A percentile compares a stretch with the other conserved stretches of the same genome.
phyloP scores from a whole-genome alignment of 1,140 invertebrate species.

The Drosophila sp. region DNA sequence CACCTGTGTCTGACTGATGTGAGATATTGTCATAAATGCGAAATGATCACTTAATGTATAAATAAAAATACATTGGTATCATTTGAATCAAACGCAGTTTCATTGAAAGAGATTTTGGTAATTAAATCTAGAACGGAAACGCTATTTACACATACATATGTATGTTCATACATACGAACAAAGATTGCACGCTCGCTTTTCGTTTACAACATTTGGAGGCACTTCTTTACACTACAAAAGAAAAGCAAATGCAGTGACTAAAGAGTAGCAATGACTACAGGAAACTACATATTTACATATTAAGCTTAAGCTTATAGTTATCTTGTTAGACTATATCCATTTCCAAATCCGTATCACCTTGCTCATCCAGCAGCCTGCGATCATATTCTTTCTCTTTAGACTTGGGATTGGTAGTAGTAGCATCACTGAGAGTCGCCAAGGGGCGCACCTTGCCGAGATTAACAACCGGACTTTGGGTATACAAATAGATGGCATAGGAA shows the following conservation, averaged over 20 bases:
- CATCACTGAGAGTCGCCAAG: slow-evolving; percentile 53
- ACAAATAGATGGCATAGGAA: slow-evolving; percentile 92
- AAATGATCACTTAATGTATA: not conserved
- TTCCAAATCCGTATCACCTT: slow-evolving; percentile 69
- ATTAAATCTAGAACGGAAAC: slow-evolving; percentile 39
- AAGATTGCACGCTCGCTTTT: slow-evolving; percentile 50
- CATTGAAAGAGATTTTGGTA: slow-evolving; percentile 6
- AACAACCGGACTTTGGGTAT: slow-evolving; percentile 95
- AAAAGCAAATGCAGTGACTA: slow-evolving; percentile 3
- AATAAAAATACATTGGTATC: too few relatives aligned
- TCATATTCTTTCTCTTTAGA: slow-evolving; percentile 53
- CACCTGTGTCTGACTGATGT: not conserved
- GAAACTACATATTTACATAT: slow-evolving; percentile 28
- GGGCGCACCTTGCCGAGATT: slow-evolving; percentile 85
- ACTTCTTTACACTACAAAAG: slow-evolving; percentile 46
- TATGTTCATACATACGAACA: slow-evolving; percentile 33
- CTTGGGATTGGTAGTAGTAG: slow-evolving; percentile 31
- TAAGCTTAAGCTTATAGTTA: slow-evolving; percentile 32
- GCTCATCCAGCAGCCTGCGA: slow-evolving; percentile 65
- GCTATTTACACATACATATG: slow-evolving; percentile 35
- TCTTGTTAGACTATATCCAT: slow-evolving; percentile 70
- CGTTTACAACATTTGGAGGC: slow-evolving; percentile 58
- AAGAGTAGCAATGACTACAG: slow-evolving; percentile 6
- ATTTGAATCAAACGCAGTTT: not conserved
- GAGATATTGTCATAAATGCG: not conserved